Evolutionary conservation across 2,797 vertebrate species (phyloP).

Genomic region (Centroberyx gerrardi): DNA sequence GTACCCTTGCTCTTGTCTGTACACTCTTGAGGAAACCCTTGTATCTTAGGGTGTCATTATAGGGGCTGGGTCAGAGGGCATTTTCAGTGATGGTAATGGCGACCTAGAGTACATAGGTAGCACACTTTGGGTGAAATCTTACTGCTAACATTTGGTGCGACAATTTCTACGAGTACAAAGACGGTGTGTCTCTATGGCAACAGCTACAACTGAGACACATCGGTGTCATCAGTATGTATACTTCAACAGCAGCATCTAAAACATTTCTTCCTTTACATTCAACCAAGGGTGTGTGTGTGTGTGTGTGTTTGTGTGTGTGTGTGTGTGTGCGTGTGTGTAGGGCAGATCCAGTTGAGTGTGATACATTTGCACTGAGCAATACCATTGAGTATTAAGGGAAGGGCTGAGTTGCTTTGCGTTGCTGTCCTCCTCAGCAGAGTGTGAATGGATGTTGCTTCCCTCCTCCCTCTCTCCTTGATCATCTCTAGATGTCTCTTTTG

Average conservation of each 20-base stretch:
- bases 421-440: slow-evolving; percentile 7
- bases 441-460: slow-evolving; percentile 28
- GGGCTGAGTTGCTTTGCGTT: slow-evolving; percentile 37
- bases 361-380: slow-evolving; percentile 73
- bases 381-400: slow-evolving; percentile 68
- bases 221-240: slow-evolving; percentile 77
- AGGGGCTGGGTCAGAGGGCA: slow-evolving; percentile 41
- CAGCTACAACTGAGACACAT: slow-evolving; percentile 80
- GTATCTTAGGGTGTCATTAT: slow-evolving; percentile 23
- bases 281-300: slow-evolving; percentile 72
- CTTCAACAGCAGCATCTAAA: slow-evolving; percentile 88
- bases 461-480: slow-evolving; percentile 24
- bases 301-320: slow-evolving; percentile 36
- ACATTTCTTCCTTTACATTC: slow-evolving; percentile 85
- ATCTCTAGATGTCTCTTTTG: slow-evolving; percentile 56
- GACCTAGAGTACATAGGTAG: slow-evolving; percentile 57
- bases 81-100: slow-evolving; percentile 53
- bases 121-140: slow-evolving; percentile 64
- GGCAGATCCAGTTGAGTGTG: slow-evolving; percentile 71
- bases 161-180: slow-evolving; percentile 63
- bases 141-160: slow-evolving; percentile 75
- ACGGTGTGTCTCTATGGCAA: slow-evolving; percentile 71
- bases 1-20: slow-evolving; percentile 44
- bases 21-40: slow-evolving; percentile 49
- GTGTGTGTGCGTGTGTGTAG: slow-evolving; percentile 65